Conservation (phyloP, 2,113 vertebrate genomes). For the Romanogobio albipinnatus region DNA sequence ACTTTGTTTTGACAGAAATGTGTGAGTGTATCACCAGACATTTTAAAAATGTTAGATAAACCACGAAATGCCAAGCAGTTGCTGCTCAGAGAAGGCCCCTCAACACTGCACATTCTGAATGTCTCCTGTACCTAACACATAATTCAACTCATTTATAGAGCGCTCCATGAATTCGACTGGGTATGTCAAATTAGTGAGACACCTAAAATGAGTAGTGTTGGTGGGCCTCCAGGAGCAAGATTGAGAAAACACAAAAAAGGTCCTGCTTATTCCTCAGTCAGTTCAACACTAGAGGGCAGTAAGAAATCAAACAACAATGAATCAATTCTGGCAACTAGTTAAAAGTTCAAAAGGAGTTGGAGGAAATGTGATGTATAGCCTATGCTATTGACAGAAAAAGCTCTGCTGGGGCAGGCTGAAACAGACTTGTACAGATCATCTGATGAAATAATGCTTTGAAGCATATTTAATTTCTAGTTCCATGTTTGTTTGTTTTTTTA, state of each 20-base stretch:
- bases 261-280: not conserved
- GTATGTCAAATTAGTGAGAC: not conserved
- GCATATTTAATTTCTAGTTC: not conserved
- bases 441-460: not conserved
- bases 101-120: not conserved
- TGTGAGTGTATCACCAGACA: not conserved
- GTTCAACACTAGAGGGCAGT: conserved; percentile 41
- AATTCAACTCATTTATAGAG: conserved; percentile 9
- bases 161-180: not conserved
- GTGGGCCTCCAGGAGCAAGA: not conserved
- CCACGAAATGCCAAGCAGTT: not conserved
- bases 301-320: conserved; percentile 2
- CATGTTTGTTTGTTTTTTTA: not conserved
- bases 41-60: not conserved
- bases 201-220: conserved; percentile 3
- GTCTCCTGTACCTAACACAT: not conserved
- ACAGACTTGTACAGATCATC: not conserved
- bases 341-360: not conserved
- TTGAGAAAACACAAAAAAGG: not conserved
- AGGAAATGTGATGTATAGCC: not conserved
- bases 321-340: not conserved
- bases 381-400: not conserved
- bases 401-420: not conserved
- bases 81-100: not conserved
- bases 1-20: not conserved